Base-by-base conservation (phyloP, 2,797 vertebrate species). In the Anabas testudineus region DNA sequence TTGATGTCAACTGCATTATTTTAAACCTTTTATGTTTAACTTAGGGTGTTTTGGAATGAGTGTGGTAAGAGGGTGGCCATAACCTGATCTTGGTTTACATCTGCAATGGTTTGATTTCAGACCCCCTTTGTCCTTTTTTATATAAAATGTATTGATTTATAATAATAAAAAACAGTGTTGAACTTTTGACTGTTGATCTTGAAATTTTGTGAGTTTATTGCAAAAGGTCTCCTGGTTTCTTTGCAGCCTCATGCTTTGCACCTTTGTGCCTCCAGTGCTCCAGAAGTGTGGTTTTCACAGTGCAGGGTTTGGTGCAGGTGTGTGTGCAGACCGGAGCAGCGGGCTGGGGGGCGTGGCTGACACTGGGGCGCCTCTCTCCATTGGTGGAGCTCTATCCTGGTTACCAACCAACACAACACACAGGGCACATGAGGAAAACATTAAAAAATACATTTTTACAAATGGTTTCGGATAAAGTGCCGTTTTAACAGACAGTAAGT, bases 81-180 rank as follows among this genome's bases (percentile, higher is more conserved):
- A 81, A 84, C 71, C 53, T 80, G 75, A 84, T 88, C 80, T 86
- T 83, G 76, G 91, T 93, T 94, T 91, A 92, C 91, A 90, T 89
- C 89, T 78, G 85, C 72, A 86, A 71, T 91, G 89, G 83, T 92
- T 94, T 93, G 77, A 87, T 92, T 94, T 94, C 88, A 88, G 81
- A 87, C 80, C 80, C 79, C 67, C 54, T 78, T 83, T 88, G 64
- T 83, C 84, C 76, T 79, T 91, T 93, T 78, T 87, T 72, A 93
- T 93, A 94, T 91, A 88, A 92, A 92, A 92, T 93, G 92, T 93
- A 92, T 91, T 93, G 90, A 90, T 95, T 95, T 95, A 91, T 94
- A 94, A 93, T 89, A 80, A 95, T 94, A 94, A 94, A n/a, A 91
- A 92, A 90, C 90, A 89, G 90, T 90, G 92, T 94, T 94, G 87